These are phyloP conservation scores for Bubo scandiacus DNA, from an alignment of 2,113 vertebrate genomes.

Conservation along the genomic window DNA sequence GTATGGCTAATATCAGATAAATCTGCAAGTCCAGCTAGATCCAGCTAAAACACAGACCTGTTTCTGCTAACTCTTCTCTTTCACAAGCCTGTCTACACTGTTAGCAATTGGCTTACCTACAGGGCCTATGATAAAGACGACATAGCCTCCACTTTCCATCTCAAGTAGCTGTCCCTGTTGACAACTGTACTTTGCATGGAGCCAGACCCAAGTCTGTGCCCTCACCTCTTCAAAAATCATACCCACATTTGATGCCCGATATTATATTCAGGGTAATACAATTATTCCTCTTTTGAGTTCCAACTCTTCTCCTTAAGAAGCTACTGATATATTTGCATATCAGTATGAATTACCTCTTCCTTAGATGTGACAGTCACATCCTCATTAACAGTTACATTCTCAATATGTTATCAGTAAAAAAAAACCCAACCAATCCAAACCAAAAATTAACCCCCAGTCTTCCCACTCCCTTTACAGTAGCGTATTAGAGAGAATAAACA, in stretches of 20 bases:
- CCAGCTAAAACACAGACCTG: neutral
- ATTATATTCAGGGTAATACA: neutral
- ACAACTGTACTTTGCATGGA: neutral
- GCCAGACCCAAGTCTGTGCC: neutral
- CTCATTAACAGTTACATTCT: neutral
- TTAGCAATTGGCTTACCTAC: neutral
- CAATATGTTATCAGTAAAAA: neutral
- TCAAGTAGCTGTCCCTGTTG: neutral
- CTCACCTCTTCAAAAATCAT: neutral
- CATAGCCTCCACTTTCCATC: neutral
- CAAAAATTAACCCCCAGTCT: neutral
- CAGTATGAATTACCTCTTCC: neutral
- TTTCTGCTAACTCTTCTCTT: neutral
- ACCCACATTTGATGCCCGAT: neutral
- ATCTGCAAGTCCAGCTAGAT: neutral
- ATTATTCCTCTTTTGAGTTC: neutral
- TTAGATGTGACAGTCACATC: neutral
- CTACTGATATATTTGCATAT: neutral
- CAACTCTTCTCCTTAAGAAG: neutral
- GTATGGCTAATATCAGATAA: neutral
- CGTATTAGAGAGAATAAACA: neutral
- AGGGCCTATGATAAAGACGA: neutral
- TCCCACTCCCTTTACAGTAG: neutral
- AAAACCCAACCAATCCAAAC: neutral
- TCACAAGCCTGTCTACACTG: neutral